Evolutionary conservation across 2,113 vertebrate species (phyloP).

Genomic region (Hemicordylus capensis): DNA sequence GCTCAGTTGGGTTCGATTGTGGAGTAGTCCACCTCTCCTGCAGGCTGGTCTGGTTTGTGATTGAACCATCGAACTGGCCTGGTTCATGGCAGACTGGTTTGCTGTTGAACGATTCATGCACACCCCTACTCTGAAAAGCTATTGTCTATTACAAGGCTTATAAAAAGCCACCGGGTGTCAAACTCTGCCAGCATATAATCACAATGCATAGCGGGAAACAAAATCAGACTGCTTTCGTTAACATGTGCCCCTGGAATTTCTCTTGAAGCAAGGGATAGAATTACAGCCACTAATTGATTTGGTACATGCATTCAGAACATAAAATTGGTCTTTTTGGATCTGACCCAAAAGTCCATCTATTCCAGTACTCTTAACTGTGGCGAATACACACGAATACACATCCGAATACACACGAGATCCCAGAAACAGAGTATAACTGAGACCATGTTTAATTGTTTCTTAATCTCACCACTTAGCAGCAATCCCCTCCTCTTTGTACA

Average conservation of each 20-base stretch:
- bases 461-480: background rate
- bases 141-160: background rate
- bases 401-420: background rate
- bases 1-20: too few relatives aligned
- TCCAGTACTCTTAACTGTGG: background rate
- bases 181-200: slow-evolving; percentile 48
- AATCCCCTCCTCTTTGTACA: background rate
- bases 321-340: background rate
- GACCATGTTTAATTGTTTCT: background rate
- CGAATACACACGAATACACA: background rate
- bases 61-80: too few relatives aligned
- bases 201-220: slow-evolving; percentile 54
- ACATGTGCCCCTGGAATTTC: slow-evolving; percentile 41
- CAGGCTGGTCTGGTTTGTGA: too few relatives aligned
- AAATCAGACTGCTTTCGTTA: slow-evolving; percentile 48
- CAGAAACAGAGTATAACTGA: background rate
- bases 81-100: too few relatives aligned
- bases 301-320: background rate
- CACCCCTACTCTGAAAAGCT: background rate
- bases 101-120: too few relatives aligned
- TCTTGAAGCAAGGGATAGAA: slow-evolving; percentile 40
- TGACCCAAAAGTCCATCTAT: background rate
- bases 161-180: slow-evolving; percentile 40
- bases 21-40: too few relatives aligned
- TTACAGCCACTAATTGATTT: slow-evolving; percentile 23